Evolutionary conservation across 2,113 vertebrate genomes (phyloP).

Genomic region (Sylvilagus bachmani): DNA sequence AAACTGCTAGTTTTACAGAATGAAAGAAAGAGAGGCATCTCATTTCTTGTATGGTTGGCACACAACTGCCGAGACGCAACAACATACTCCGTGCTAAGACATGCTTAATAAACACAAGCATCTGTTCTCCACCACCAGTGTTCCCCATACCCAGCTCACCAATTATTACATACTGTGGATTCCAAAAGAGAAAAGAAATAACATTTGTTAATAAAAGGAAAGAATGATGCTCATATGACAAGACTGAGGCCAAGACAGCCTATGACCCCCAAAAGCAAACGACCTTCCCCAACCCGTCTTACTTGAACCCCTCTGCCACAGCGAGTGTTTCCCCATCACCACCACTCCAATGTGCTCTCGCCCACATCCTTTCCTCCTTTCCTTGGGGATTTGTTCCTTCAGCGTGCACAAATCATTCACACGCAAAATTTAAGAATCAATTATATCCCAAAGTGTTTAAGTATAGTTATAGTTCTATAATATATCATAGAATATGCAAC

Average conservation of each 20-base stretch:
- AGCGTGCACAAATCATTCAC: not conserved
- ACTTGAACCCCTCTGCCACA: too few species aligned
- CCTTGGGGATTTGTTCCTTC: not conserved
- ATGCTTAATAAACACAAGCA: constrained; percentile 3
- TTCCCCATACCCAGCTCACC: constrained; percentile 10
- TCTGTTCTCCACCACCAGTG: not conserved
- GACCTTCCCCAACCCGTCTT: too few species aligned
- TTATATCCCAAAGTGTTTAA: constrained; percentile 2
- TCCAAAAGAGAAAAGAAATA: constrained; percentile 31
- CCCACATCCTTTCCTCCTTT: not conserved
- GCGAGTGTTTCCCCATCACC: not conserved
- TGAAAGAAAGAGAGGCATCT: not conserved
- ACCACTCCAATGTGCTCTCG: not conserved
- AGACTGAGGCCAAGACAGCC: not conserved
- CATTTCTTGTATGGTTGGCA: not conserved
- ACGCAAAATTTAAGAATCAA: constrained; percentile 39
- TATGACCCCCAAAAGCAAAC: not conserved
- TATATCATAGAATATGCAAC: constrained; percentile 24
- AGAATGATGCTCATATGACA: not conserved
- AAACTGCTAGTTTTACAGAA: constrained; percentile 39
- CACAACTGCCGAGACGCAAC: not conserved
- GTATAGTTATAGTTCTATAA: not conserved
- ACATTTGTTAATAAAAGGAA: constrained; percentile 12
- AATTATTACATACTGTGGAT: not conserved
- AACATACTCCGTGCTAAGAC: not conserved